These are phyloP conservation scores for Pseudachorutes palmiensis DNA, from an alignment of 1,140 invertebrate species.

Conservation along the genomic window DNA sequence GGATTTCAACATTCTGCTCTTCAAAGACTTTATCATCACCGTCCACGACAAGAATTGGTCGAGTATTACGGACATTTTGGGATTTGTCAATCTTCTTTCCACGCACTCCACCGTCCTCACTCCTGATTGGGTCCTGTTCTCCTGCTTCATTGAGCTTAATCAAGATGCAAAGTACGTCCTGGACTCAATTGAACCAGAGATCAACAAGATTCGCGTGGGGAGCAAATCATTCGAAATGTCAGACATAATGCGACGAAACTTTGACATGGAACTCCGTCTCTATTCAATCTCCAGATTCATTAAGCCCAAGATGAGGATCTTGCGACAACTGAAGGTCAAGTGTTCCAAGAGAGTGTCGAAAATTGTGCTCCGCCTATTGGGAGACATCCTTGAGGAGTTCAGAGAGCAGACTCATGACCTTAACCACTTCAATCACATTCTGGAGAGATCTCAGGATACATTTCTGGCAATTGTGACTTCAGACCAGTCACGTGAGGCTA, in stretches of 20 bases:
- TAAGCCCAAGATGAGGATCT: constrained; percentile 16
- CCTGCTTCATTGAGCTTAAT: constrained; percentile 16
- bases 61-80: constrained; percentile 16
- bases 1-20: constrained; percentile 21
- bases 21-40: constrained; percentile 18
- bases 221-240: constrained; percentile 11
- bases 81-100: constrained; percentile 12
- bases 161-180: constrained; percentile 17
- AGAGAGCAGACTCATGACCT: constrained; percentile 9
- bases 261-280: constrained; percentile 11
- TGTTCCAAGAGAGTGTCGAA: not conserved
- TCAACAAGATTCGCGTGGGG: not conserved
- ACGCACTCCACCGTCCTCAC: constrained; percentile 6
- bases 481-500: constrained; percentile 15
- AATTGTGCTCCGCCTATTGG: constrained; percentile 5
- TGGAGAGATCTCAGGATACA: constrained; percentile 17
- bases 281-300: constrained; percentile 13
- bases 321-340: constrained; percentile 12
- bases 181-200: constrained; percentile 9
- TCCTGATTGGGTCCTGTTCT: constrained; percentile 19
- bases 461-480: constrained; percentile 15
- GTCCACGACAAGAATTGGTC: constrained; percentile 16
- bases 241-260: constrained; percentile 6
- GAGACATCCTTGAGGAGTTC: constrained; percentile 13
- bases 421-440: constrained; percentile 12